Conservation (phyloP, 2,797 vertebrate species). For the Danio tinwini region DNA sequence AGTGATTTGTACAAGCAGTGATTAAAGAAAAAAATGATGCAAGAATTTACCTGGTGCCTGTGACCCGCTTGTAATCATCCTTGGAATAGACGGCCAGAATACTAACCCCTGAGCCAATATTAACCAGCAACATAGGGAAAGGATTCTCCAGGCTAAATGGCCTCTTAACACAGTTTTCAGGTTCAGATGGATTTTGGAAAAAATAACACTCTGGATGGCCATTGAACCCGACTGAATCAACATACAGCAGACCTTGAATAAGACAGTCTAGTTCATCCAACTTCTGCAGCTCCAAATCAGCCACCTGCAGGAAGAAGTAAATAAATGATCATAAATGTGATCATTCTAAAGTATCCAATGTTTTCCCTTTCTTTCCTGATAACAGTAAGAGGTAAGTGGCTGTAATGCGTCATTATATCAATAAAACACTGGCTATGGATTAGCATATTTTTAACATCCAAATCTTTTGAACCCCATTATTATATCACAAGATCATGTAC, state of each 20-base stretch:
- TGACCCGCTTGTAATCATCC: slow-evolving; percentile 88
- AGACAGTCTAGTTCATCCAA: slow-evolving; percentile 91
- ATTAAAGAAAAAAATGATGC: not conserved
- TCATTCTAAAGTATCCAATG: not conserved
- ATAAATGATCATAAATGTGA: slow-evolving; percentile 6
- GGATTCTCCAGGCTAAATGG: slow-evolving; percentile 88
- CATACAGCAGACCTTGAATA: slow-evolving; percentile 87
- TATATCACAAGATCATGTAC: slow-evolving; percentile 65
- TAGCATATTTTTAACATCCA: not conserved
- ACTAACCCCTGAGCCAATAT: slow-evolving; percentile 90
- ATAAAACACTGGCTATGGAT: not conserved
- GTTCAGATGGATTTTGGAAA: slow-evolving; percentile 88
- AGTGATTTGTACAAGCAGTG: not conserved
- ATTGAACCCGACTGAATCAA: slow-evolving; percentile 88
- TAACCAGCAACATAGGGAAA: slow-evolving; percentile 87
- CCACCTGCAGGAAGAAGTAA: slow-evolving; percentile 76
- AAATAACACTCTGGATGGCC: slow-evolving; percentile 90
- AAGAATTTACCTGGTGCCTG: slow-evolving; percentile 83
- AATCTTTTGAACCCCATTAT: not conserved
- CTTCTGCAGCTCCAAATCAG: slow-evolving; percentile 89
- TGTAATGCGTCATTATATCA: not conserved
- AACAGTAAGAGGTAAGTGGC: not conserved
- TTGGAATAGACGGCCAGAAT: slow-evolving; percentile 89
- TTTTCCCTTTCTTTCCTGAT: not conserved
- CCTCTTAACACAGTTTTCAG: slow-evolving; percentile 88